Evolutionary conservation across 2,113 vertebrate genomes (phyloP).

Genomic region (Rhea pennata): DNA sequence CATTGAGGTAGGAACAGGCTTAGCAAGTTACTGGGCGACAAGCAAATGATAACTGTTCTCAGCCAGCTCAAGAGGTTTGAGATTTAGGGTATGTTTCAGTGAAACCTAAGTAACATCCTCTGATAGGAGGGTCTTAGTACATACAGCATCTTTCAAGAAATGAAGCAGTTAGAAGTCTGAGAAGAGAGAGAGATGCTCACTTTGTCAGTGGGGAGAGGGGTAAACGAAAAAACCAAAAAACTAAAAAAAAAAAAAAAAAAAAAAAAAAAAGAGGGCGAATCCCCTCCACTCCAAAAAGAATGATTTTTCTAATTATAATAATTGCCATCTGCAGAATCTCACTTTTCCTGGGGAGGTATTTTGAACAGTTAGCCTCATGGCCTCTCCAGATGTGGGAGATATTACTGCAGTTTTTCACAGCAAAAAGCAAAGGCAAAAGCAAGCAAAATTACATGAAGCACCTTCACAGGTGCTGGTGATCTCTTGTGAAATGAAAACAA

Average conservation of each 20-base stretch:
- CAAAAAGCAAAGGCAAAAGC: neutral
- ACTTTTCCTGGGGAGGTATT: neutral
- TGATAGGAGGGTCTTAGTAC: too few species aligned
- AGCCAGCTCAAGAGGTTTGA: neutral
- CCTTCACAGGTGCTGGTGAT: neutral
- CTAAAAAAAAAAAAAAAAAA: neutral
- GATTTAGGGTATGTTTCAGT: neutral
- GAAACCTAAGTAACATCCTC: neutral
- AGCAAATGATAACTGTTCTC: neutral
- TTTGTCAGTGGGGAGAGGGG: neutral
- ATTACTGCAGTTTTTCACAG: neutral
- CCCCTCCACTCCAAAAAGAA: neutral
- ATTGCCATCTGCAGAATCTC: neutral
- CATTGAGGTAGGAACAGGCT: neutral
- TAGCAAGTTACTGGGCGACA: neutral
- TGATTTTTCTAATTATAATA: neutral
- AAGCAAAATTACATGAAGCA: neutral
- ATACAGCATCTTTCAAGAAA: neutral
- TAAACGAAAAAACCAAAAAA: too few species aligned
- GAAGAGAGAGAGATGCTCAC: neutral
- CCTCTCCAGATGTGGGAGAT: neutral
- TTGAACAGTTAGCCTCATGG: neutral
- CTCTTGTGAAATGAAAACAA: neutral
- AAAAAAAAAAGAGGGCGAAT: neutral
- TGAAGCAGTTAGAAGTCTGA: neutral